Evolutionary conservation across 2,888 invertebrate species (phyloP).

Genomic region (Noctua janthe): DNA sequence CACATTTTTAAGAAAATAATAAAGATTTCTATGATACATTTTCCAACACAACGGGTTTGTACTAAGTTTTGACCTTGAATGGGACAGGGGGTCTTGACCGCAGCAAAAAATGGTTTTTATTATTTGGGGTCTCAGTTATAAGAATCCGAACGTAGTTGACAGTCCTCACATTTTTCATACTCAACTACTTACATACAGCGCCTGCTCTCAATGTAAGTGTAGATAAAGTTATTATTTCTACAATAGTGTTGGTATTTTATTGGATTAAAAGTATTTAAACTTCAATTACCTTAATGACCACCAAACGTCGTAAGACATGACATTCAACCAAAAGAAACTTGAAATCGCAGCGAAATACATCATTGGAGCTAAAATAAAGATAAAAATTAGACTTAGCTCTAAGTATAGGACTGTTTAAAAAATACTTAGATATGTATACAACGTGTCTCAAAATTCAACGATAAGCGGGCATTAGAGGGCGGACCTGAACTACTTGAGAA

Average conservation of each 20-base stretch:
- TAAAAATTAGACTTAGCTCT: neutral
- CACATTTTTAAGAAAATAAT: neutral
- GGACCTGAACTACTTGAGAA: no score
- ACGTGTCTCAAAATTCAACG: no score
- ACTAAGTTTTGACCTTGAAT: neutral
- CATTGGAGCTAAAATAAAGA: conserved; percentile 46
- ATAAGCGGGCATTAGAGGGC: no score
- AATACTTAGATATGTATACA: no score
- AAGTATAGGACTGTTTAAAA: no score
- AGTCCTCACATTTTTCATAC: neutral
- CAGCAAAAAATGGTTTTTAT: neutral
- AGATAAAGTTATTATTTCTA: neutral
- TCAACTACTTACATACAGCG: neutral
- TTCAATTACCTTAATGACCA: conserved; percentile 45
- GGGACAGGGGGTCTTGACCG: neutral
- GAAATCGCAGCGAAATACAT: conserved; percentile 49
- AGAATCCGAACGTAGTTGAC: no score
- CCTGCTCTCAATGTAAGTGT: neutral
- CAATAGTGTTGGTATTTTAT: neutral
- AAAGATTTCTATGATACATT: neutral
- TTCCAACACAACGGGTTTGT: neutral
- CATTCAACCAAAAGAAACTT: conserved; percentile 61
- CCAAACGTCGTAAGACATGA: conserved; percentile 60
- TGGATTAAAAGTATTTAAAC: neutral
- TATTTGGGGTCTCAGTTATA: neutral